Evolutionary conservation across 2,113 vertebrate genomes (phyloP), one percentile per base, ranked within the genome.

Genomic region (Ascaphus truei): DNA sequence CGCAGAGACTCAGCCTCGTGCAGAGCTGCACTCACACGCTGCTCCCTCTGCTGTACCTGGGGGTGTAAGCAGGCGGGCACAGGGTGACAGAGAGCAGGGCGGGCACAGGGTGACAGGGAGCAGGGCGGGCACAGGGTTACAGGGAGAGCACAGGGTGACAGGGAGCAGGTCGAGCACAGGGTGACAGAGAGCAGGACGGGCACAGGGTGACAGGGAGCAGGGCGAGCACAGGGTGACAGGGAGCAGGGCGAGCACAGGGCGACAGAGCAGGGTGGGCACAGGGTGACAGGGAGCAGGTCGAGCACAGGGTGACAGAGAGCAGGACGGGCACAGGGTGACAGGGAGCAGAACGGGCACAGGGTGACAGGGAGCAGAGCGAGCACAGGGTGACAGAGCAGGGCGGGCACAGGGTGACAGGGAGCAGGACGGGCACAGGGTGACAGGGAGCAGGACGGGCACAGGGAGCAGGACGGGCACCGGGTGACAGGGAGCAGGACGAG

Each of bases 41-140:
- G 48, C 29, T 79, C 76, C 9, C 41, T 33, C 30, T 76, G 53
- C 5, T 18, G 47, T 34, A 76, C 59, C 80, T 80, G 53, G 5
- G 41, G 23, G 36, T 7, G 20, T 34, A 13, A 7, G 20, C 2
- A 48, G 11, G 23, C 18, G 7, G 45, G 2, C n/a, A n/a, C 20
- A 10, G 16, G 45, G 3, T n/a, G 41, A 13, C 31, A 34, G 31
- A 34, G 5, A 34, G 9, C 31, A 45, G 16, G 4, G 13, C 26
- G 31, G 9, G 5, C 5, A 34, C 31, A 45, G 16, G 4, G 13
- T 41, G 23, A 27, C 22, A 59, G 16, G 30, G 11, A 22, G 10
- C 25, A 27, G 13, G 16, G 3, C 13, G 13, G 6, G 27, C 11
- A 11, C 23, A 53, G 15, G 16, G 12, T 7, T 15, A 7, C 37